Percentiles rank a stretch among this genome's conserved stretches.
These are phyloP conservation scores for Sarcophaga peregrina DNA, from an alignment of 1,140 invertebrate genomes.

Conservation along the genomic window DNA sequence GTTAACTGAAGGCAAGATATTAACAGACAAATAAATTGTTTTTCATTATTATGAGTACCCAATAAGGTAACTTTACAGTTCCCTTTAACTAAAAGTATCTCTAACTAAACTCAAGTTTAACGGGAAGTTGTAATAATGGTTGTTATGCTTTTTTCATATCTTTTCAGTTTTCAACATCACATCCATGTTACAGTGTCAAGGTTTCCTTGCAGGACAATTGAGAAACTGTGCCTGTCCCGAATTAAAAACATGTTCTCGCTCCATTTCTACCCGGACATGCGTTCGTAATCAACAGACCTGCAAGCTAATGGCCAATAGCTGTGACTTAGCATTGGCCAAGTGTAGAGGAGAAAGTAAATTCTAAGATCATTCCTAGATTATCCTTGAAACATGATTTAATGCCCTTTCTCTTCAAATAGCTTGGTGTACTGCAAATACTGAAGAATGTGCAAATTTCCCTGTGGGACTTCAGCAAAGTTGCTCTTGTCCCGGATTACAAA, in stretches of 20 bases:
- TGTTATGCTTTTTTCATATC: neutral
- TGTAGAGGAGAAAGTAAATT: conserved; percentile 8
- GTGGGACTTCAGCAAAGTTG: neutral
- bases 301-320: neutral
- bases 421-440: neutral
- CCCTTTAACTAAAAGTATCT: too few species aligned
- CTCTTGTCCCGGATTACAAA: neutral
- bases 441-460: neutral
- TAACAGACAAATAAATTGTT: too few species aligned
- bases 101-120: too few species aligned
- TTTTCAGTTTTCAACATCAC: neutral
- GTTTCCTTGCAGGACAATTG: neutral
- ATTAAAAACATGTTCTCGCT: neutral
- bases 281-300: neutral
- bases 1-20: too few species aligned
- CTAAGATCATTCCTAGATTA: neutral
- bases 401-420: neutral
- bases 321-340: neutral
- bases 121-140: too few species aligned
- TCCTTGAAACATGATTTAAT: neutral
- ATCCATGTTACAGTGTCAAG: neutral
- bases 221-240: neutral
- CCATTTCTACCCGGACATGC: neutral
- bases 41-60: too few species aligned
- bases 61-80: too few species aligned